Conservation (phyloP, 1,140 invertebrate genomes). For the Sitodiplosis mosellana region DNA sequence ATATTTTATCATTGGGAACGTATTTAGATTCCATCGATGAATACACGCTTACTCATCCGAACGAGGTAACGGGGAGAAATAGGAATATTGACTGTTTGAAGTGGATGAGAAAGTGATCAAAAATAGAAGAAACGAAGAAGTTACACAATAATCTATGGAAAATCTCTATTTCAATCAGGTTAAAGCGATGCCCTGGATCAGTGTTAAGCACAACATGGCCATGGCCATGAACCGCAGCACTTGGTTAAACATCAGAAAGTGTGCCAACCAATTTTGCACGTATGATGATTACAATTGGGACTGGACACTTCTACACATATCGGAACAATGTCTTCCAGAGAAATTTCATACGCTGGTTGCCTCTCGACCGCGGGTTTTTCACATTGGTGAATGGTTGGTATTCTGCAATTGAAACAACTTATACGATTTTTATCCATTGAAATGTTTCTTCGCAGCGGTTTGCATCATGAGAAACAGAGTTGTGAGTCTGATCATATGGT, state of each 20-base stretch:
- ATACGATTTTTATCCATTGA: not conserved
- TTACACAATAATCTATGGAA: too few relatives aligned
- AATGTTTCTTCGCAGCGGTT: conserved; percentile 51
- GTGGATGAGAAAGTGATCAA: too few relatives aligned
- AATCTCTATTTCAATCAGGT: conserved; percentile 33
- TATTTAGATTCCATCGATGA: conserved; percentile 51
- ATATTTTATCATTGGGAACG: conserved; percentile 81
- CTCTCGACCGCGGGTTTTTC: conserved; percentile 82
- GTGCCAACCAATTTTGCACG: conserved; percentile 76
- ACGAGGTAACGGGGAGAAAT: too few relatives aligned
- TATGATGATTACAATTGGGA: conserved; percentile 99
- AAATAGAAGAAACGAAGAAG: too few relatives aligned
- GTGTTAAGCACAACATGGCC: conserved; percentile 96
- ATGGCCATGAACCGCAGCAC: conserved; percentile 81
- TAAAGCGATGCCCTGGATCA: conserved; percentile 90
- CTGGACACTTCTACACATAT: conserved; percentile 87
- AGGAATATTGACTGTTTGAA: too few relatives aligned
- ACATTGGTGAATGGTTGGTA: conserved; percentile 91
- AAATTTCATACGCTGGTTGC: conserved; percentile 73
- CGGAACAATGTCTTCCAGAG: conserved; percentile 61
- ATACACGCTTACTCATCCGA: too few relatives aligned
- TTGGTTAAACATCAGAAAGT: conserved; percentile 67
- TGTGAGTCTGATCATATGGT: conserved; percentile 77
- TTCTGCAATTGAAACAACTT: not conserved
- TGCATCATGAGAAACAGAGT: conserved; percentile 90